These are phyloP conservation scores for Psix sp. DNA, from an alignment of 1,140 invertebrate genomes.

Conservation along the genomic window DNA sequence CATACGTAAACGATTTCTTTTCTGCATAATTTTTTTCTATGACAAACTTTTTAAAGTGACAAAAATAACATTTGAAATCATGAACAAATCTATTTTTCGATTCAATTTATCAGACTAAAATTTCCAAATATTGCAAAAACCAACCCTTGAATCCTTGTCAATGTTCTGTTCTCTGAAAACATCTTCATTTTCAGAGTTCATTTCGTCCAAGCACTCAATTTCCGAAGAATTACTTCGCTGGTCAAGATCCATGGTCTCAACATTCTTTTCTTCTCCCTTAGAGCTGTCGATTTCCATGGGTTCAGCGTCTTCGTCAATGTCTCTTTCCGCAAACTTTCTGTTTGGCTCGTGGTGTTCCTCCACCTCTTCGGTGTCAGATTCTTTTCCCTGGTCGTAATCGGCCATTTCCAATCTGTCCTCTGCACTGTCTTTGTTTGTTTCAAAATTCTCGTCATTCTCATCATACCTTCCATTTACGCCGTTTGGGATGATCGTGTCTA, in stretches of 20 bases:
- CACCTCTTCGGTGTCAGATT: constrained; percentile 63
- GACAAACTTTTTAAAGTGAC: no score
- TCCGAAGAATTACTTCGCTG: constrained; percentile 70
- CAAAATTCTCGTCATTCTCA: constrained; percentile 67
- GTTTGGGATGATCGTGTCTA: constrained; percentile 71
- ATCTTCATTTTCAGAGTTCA: constrained; percentile 66
- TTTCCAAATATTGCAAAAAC: no score
- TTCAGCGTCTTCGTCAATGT: constrained; percentile 50
- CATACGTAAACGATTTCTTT: no score
- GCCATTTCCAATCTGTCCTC: constrained; percentile 49
- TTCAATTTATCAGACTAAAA: no score
- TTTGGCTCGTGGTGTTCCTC: constrained; percentile 57
- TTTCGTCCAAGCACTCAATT: constrained; percentile 73
- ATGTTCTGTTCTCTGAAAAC: constrained; percentile 65
- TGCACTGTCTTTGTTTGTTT: constrained; percentile 52
- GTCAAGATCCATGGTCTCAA: constrained; percentile 72
- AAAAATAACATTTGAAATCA: no score
- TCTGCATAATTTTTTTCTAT: no score
- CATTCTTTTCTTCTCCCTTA: constrained; percentile 41
- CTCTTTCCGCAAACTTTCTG: no score
- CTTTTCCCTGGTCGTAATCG: constrained; percentile 43
- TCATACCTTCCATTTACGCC: constrained; percentile 72
- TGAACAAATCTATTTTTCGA: no score
- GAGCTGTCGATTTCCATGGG: constrained; percentile 51
- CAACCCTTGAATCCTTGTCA: constrained; percentile 49